Percentiles rank a stretch among this genome's conserved stretches.
Evolutionary conservation across 2,113 vertebrate genomes (phyloP).

Genomic region (Rhegmatorhina hoffmannsi): DNA sequence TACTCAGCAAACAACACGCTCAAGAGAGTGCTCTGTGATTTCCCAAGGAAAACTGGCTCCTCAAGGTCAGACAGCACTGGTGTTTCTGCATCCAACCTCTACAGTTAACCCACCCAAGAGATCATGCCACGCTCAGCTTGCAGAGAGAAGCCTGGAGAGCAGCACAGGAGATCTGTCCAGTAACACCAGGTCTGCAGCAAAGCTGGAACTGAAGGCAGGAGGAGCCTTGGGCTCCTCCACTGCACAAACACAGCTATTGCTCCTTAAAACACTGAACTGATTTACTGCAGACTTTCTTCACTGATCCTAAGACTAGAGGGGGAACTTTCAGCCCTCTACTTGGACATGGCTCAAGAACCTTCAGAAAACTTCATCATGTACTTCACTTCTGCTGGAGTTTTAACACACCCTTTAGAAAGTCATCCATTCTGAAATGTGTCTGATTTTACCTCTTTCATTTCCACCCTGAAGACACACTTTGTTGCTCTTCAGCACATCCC

Average conservation of each 20-base stretch:
- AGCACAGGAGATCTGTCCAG: background rate
- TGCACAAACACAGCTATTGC: background rate
- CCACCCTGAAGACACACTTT: background rate
- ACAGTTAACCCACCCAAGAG: background rate
- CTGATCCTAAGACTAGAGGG: background rate
- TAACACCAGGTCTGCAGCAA: background rate
- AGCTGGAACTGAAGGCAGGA: background rate
- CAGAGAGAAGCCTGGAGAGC: background rate
- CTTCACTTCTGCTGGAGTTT: background rate
- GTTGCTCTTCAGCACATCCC: background rate
- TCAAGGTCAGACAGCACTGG: background rate
- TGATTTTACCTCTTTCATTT: background rate
- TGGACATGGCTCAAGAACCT: background rate
- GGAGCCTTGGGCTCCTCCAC: background rate
- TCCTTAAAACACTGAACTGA: background rate
- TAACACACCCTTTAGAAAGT: background rate
- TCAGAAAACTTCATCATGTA: background rate
- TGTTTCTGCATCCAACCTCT: background rate
- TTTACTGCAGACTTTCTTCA: background rate
- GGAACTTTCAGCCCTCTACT: background rate
- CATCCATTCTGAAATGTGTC: background rate
- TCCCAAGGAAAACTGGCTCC: background rate
- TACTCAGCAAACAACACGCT: background rate
- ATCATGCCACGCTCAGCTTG: fast-evolving
- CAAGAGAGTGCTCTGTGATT: background rate